Conservation (phyloP, 2,888 invertebrate species). For the Encarsia formosa region DNA sequence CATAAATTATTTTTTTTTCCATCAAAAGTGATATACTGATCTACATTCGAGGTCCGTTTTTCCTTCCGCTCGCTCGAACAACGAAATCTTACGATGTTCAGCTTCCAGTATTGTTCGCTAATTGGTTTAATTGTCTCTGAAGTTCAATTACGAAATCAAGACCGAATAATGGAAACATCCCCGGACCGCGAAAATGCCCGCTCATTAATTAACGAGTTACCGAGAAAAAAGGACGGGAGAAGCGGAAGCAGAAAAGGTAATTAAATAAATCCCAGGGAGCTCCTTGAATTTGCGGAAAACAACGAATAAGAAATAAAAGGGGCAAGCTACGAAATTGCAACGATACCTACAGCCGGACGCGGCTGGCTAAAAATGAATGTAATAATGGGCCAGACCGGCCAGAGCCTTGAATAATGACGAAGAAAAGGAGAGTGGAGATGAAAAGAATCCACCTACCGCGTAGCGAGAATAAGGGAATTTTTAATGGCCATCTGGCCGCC, state of each 20-base stretch:
- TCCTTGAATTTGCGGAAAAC: conserved; percentile 15
- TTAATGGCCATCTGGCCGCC: no score
- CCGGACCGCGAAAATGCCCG: conserved; percentile 10
- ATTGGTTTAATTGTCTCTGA: no score
- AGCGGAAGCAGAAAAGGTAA: conserved; percentile 6
- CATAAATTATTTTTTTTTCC: no score
- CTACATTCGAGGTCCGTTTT: no score
- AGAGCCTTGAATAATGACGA: conserved; percentile 23
- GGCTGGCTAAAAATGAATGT: conserved; percentile 16
- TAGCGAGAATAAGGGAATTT: background rate
- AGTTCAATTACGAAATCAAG: no score
- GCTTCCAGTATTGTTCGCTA: no score
- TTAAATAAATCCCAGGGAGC: conserved; percentile 20
- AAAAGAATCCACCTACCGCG: background rate
- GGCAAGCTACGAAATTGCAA: conserved; percentile 15
- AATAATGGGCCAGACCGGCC: conserved; percentile 25
- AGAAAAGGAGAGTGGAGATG: background rate
- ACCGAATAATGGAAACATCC: conserved; percentile 10
- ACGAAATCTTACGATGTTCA: no score
- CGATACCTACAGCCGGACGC: conserved; percentile 17
- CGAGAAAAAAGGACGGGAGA: background rate
- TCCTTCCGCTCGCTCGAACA: no score
- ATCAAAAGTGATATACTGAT: no score
- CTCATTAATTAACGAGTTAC: conserved; percentile 15
- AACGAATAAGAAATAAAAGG: background rate